Evolutionary conservation across 53 echinoderm and acorn worm genomes (phyloP).

Genomic region (Pentamera pediparva): DNA sequence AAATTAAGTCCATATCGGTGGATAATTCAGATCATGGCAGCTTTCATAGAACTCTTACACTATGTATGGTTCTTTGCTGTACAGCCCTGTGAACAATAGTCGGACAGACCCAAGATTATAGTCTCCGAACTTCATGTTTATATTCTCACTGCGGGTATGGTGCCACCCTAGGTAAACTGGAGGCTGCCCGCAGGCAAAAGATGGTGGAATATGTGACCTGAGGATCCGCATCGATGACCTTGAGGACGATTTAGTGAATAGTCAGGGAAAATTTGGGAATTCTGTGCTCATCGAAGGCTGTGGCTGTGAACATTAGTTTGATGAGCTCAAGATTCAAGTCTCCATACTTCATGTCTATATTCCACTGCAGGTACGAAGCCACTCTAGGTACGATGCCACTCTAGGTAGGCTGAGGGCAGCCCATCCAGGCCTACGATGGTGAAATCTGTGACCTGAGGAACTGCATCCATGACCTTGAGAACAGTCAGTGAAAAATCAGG

Average conservation of each 20-base stretch:
- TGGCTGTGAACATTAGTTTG: no score
- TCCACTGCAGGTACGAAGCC: no score
- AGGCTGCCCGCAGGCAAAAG: conserved; percentile 45
- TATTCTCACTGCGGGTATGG: conserved; percentile 28
- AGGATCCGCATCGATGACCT: conserved; percentile 76
- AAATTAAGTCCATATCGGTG: no score
- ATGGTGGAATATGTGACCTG: conserved; percentile 71
- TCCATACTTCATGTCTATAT: no score
- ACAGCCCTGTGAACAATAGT: no score
- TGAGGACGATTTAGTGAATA: conserved; percentile 33
- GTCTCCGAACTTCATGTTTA: background rate
- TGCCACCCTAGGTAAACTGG: conserved; percentile 41
- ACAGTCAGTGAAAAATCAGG: no score
- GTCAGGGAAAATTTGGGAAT: no score
- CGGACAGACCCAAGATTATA: background rate
- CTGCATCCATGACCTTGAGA: conserved; percentile 55
- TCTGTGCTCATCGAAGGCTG: no score
- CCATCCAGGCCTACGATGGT: conserved; percentile 46
- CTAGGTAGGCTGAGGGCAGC: conserved; percentile 48
- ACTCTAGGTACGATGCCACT: conserved; percentile 27
- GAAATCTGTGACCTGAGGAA: conserved; percentile 72
- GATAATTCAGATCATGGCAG: no score
- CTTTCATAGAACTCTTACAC: no score
- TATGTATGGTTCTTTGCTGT: no score
- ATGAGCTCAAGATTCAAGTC: no score